phyloP scores from a whole-genome alignment of 2,797 vertebrate species.

The Betta splendens region DNA sequence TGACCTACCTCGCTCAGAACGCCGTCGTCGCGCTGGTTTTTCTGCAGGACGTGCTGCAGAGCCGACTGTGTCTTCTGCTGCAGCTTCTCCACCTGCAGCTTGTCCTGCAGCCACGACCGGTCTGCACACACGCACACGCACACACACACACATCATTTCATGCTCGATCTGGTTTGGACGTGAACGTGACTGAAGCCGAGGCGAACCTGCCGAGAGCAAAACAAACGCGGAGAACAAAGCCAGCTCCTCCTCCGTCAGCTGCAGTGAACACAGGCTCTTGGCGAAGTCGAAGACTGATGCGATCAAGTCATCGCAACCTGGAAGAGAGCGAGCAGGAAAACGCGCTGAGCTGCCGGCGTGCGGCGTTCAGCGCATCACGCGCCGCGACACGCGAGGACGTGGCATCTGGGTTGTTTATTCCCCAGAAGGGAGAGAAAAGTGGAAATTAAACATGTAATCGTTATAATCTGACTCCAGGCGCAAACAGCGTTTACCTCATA shows the following conservation, averaged over 20 bases:
- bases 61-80: slow-evolving; percentile 92
- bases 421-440: too few species aligned
- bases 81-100: slow-evolving; percentile 91
- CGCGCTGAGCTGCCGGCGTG: too few species aligned
- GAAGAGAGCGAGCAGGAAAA: not conserved
- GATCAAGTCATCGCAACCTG: slow-evolving; percentile 94
- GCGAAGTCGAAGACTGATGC: slow-evolving; percentile 92
- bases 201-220: slow-evolving; percentile 90
- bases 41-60: slow-evolving; percentile 90
- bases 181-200: not conserved
- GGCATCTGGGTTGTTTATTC: too few species aligned
- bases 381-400: not conserved
- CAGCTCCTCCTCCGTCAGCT: slow-evolving; percentile 91
- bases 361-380: too few species aligned
- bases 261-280: slow-evolving; percentile 89
- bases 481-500: not conserved
- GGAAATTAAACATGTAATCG: not conserved
- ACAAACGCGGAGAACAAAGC: slow-evolving; percentile 92
- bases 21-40: slow-evolving; percentile 91
- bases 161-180: not conserved
- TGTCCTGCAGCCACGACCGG: slow-evolving; percentile 94
- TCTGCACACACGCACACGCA: slow-evolving; percentile 80
- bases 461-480: not conserved
- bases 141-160: too few species aligned
- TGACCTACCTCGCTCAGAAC: slow-evolving; percentile 93